Evolutionary conservation across 2,888 invertebrate species (phyloP), one percentile per base, ranked within the genome.

Genomic region (Tenthredo scrophulariae): DNA sequence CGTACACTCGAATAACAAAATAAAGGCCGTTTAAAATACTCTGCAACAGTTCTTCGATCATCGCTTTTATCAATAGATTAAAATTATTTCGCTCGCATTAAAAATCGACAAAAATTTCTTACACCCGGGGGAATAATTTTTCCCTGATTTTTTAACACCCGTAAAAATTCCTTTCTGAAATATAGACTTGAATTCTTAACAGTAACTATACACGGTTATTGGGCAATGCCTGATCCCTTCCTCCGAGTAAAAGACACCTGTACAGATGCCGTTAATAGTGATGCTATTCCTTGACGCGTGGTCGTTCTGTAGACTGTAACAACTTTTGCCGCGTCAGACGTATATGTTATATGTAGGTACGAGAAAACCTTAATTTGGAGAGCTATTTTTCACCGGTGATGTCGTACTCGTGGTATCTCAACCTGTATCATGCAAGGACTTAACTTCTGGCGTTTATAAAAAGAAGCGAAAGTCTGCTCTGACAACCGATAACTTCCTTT

Each of bases 1-100:
- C n/a, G 80, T 80, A 80, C 46, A 70, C 29, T 83, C 67, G 83
- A 67, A 62, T 50, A 37, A 43, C 29, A 83, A 83, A 83, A 83
- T 46, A 26, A 43, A 46, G 15, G 46, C 62, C 22, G 37, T 13
- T 37, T 22, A 37, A 62, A 22, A 80, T 40, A 40, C 37, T 6
- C 40, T n/a, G 15, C 2, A 22, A 18, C 4, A 62, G 22, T 62
- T 22, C 26, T 26, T 43, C n/a, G 43, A 43, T 40, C 43, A 4
- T 18, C 33, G 22, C 6, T 70, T 70, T 37, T 37, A 9, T 2
- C n/a, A 7, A 37, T n/a, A 9, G 9, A 15, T n/a, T 9, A 0
- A 37, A 18, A 37, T 70, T 9, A 18, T n/a, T 9, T 6, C 33
- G 13, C 33, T 0, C 1, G 0, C 7, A 9, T 5, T n/a, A 37